Evolutionary conservation across 2,113 vertebrate species (phyloP), one percentile per base, ranked within the genome.

Genomic region (Nothobranchius furzeri): DNA sequence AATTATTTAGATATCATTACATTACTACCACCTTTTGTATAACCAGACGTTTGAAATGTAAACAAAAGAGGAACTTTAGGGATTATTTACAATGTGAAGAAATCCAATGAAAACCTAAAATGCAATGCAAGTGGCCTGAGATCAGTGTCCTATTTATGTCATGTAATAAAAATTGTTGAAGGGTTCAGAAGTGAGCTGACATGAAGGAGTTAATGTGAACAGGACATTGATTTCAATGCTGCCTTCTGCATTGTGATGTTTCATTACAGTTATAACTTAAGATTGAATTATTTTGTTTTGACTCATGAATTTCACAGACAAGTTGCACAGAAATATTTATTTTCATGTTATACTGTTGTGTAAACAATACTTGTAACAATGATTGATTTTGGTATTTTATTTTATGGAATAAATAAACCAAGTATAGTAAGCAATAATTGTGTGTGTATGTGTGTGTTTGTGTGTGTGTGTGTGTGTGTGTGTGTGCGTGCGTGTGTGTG

Each of bases 281-380:
- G 24, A 69, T 50, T 45, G 45, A 61, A 12, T 68, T 9, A 11
- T 24, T 54, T 76, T 40, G 81, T 75, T 76, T 56, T 14, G 53
- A 74, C 55, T 61, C 48, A 64, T 68, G 35, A 52, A 69, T 75
- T 48, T 83, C 25, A 51, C 53, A 73, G 43, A 70, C 50, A 74
- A 78, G 52, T 68, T 85, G 78, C 75, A 90, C 84, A 89, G 48
- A 80, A 70, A 49, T 88, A 92, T 92, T 88, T 92, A 89, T 92
- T 91, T 90, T 90, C 65, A 79, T 89, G 83, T 85, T 80, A 87
- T 79, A 60, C 74, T 67, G 46, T 90, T 90, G 89, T 88, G 62
- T 87, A 83, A 82, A 73, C 67, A 65, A 71, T 65, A 68, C 86
- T 86, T 91, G 83, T 88, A 83, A 84, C 65, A 68, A 30, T 30